Conservation (phyloP, 2,797 vertebrate genomes). For the Coccyzus lansbergi region DNA sequence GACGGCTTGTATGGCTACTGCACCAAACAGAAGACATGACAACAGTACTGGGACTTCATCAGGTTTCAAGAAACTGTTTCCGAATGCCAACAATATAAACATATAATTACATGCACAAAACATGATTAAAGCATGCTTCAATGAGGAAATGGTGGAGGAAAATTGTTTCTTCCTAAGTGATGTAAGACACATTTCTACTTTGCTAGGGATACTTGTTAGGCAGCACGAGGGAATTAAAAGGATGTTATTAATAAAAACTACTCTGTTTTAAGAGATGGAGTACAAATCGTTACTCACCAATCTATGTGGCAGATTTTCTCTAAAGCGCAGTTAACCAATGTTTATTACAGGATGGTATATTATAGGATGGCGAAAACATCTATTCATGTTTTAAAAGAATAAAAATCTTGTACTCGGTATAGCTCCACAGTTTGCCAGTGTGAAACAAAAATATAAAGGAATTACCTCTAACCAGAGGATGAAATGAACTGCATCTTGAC, state of each 20-base stretch:
- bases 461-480: not conserved
- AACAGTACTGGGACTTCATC: not conserved
- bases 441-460: not conserved
- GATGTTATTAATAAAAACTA: not conserved
- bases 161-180: not conserved
- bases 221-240: slow-evolving; percentile 16
- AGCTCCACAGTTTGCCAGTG: not conserved
- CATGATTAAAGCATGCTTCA: slow-evolving; percentile 40
- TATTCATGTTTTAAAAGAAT: slow-evolving; percentile 1
- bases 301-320: slow-evolving; percentile 47
- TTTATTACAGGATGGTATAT: not conserved
- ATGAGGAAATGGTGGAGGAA: not conserved
- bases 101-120: slow-evolving; percentile 34
- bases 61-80: not conserved
- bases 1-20: not conserved
- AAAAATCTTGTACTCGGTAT: not conserved
- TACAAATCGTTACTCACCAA: slow-evolving; percentile 4
- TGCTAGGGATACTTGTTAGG: not conserved
- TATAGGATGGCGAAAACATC: not conserved
- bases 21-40: not conserved
- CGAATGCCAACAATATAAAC: not conserved
- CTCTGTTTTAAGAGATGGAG: not conserved
- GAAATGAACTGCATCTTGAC: not conserved
- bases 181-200: slow-evolving; percentile 15
- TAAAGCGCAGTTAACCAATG: not conserved